Evolutionary conservation across 2,113 vertebrate species (phyloP).

Genomic region (Dipodomys spectabilis): DNA sequence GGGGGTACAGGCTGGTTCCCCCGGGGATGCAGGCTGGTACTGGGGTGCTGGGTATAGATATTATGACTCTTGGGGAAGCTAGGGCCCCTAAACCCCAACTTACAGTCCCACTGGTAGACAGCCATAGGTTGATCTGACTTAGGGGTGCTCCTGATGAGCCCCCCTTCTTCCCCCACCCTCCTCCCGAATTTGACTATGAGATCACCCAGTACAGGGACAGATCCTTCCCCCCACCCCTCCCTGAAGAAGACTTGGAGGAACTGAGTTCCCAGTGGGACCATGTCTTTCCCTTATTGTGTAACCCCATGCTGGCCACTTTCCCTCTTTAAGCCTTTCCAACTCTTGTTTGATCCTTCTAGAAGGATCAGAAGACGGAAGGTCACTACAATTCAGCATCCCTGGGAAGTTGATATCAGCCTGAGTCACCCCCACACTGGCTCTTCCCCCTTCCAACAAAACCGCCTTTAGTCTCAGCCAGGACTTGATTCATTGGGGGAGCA

Average conservation of each 20-base stretch:
- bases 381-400: too few relatives aligned
- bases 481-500: too few relatives aligned
- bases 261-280: background rate
- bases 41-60: fast-evolving
- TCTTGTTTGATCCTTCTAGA: background rate
- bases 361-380: too few relatives aligned
- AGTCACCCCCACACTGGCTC: too few relatives aligned
- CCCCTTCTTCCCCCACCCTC: too few relatives aligned
- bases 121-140: background rate
- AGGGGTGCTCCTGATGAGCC: background rate
- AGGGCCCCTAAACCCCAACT: background rate
- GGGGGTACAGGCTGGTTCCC: too few relatives aligned
- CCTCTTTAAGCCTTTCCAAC: background rate
- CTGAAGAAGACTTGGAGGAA: background rate
- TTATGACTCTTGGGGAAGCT: background rate
- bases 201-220: too few relatives aligned
- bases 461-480: too few relatives aligned
- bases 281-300: background rate
- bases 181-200: too few relatives aligned
- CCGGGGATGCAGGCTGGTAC: background rate
- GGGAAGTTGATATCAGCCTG: too few relatives aligned
- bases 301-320: background rate
- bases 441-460: too few relatives aligned
- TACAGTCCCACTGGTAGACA: background rate
- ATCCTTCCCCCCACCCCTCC: too few relatives aligned